These are phyloP conservation scores for Mandrillus leucophaeus DNA, from an alignment of 2,113 vertebrate genomes.

Conservation along the genomic window DNA sequence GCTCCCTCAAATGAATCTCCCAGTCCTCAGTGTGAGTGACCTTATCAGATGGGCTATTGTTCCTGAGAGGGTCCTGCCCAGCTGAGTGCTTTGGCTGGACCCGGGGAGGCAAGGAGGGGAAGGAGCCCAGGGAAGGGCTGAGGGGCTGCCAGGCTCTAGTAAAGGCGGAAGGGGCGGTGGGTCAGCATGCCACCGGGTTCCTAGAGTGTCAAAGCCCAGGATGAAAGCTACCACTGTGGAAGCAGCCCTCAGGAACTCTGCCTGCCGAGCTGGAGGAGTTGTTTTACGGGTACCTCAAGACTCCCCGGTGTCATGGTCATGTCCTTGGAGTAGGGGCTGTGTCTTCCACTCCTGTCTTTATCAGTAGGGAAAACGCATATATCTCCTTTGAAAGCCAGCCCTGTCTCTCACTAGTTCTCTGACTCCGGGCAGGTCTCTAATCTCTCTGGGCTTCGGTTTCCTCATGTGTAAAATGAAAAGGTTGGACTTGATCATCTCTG, in stretches of 20 bases:
- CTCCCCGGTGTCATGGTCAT: not conserved
- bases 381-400: slow-evolving; percentile 18
- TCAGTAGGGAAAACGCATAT: not conserved
- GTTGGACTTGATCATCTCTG: not conserved
- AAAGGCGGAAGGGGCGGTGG: not conserved
- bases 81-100: not conserved
- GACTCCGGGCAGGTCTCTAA: not conserved
- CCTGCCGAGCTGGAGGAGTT: not conserved
- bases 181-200: not conserved
- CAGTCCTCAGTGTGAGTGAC: not conserved
- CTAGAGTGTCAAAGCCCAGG: not conserved
- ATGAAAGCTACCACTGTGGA: not conserved
- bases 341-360: not conserved
- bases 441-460: not conserved
- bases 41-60: not conserved
- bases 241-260: not conserved
- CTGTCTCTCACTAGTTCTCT: not conserved
- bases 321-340: not conserved
- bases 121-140: not conserved
- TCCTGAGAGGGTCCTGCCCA: not conserved
- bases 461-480: not conserved
- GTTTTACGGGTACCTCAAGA: not conserved
- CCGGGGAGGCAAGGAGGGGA: not conserved
- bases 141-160: not conserved
- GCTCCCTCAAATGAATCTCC: not conserved